Conservation (phyloP, 2,888 invertebrate genomes). For the Yponomeuta plumbellus region DNA sequence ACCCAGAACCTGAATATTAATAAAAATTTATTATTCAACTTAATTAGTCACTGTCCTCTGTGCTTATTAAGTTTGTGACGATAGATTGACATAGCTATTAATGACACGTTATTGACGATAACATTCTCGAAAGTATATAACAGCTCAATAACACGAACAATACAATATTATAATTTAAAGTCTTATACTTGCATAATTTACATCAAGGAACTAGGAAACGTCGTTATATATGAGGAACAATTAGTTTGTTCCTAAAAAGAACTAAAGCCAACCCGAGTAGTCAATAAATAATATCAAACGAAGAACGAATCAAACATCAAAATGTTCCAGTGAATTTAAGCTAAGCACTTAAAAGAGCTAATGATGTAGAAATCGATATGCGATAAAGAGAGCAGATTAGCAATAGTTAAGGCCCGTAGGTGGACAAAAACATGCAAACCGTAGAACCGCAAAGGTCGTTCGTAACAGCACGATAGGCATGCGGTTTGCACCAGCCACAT, state of each 20-base stretch:
- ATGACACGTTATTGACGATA: background rate
- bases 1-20: too few species aligned
- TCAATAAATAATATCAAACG: background rate
- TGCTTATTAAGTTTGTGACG: background rate
- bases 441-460: slow-evolving; percentile 18
- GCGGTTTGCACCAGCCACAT: slow-evolving; percentile 8
- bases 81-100: background rate
- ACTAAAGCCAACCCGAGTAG: too few species aligned
- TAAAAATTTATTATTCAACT: too few species aligned
- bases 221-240: too few species aligned
- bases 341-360: too few species aligned
- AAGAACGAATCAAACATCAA: background rate
- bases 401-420: background rate
- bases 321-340: too few species aligned
- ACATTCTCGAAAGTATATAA: background rate
- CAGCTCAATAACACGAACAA: background rate
- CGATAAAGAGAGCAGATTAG: background rate
- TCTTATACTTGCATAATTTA: too few species aligned
- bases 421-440: slow-evolving; percentile 11
- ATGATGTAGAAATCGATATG: background rate
- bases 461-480: slow-evolving; percentile 14
- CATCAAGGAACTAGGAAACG: too few species aligned
- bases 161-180: too few species aligned
- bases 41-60: too few species aligned
- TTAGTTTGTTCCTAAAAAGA: too few species aligned